phyloP scores from a whole-genome alignment of 2,113 vertebrate genomes.

The Neolamprologus cancellatus region DNA sequence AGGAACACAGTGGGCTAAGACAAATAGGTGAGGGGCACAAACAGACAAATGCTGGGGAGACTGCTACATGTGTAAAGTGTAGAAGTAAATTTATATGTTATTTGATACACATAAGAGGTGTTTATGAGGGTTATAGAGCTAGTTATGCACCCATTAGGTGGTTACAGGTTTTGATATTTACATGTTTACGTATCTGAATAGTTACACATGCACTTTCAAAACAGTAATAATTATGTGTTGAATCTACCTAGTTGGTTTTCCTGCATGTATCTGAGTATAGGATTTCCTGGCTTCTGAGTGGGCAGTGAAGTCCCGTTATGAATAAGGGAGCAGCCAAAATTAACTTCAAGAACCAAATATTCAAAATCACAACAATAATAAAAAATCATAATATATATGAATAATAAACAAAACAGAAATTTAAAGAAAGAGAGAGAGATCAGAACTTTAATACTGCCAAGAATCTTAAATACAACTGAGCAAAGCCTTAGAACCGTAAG shows the following conservation, averaged over 20 bases:
- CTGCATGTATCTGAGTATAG: not conserved
- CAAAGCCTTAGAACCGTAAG: not conserved
- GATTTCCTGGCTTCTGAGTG: not conserved
- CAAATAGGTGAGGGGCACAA: not conserved
- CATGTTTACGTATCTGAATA: not conserved
- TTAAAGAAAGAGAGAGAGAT: not conserved
- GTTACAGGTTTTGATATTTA: not conserved
- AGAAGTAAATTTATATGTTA: not conserved
- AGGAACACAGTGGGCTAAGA: not conserved
- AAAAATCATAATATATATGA: not conserved
- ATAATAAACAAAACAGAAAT: not conserved
- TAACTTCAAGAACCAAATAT: not conserved
- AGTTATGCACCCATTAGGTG: not conserved
- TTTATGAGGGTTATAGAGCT: not conserved
- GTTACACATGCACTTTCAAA: not conserved
- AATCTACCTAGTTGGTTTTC: not conserved
- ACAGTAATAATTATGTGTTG: not conserved
- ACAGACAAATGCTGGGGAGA: not conserved
- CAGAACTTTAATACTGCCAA: not conserved
- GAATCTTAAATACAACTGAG: not conserved
- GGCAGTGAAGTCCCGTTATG: not conserved
- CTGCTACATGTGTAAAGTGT: rapidly evolving
- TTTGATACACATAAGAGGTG: not conserved
- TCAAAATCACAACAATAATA: not conserved
- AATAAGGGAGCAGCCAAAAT: not conserved